A percentile compares a stretch with the other conserved stretches of the same genome.
Conservation (phyloP, 1,140 invertebrate species). For the Hetaerina americana region DNA sequence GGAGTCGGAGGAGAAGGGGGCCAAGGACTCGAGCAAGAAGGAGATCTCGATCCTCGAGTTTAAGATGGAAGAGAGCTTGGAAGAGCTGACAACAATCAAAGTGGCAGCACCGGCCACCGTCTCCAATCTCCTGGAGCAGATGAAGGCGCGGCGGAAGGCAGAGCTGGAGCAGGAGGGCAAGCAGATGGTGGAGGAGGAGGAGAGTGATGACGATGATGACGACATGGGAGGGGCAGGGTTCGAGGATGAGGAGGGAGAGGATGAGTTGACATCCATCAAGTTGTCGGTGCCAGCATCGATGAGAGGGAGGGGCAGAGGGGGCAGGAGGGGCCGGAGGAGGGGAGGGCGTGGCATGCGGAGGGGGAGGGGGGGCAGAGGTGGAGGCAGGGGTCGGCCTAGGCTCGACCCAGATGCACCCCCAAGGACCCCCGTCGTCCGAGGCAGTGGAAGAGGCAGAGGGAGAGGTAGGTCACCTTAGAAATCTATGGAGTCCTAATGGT, state of each 20-base stretch:
- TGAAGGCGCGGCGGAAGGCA: background rate
- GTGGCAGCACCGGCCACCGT: background rate
- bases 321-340: constrained; percentile 9
- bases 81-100: background rate
- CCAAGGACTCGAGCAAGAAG: constrained; percentile 21
- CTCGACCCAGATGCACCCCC: background rate
- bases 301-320: constrained; percentile 5
- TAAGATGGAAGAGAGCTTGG: background rate
- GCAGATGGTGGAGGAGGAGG: constrained; percentile 4
- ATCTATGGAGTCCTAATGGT: background rate
- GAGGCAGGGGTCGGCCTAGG: background rate
- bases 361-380: background rate
- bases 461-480: background rate
- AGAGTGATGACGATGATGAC: constrained; percentile 12
- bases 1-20: background rate
- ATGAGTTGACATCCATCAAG: constrained; percentile 1
- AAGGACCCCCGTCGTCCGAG: background rate
- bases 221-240: background rate
- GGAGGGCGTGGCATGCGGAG: constrained; percentile 6
- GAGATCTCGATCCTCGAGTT: constrained; percentile 1
- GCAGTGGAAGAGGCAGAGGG: constrained; percentile 9
- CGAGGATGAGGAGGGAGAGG: background rate
- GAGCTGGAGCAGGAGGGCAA: background rate
- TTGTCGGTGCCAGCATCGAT: background rate
- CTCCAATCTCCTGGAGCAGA: background rate